A percentile compares a stretch with the other conserved stretches of the same genome.
phyloP scores from a whole-genome alignment of 2,888 invertebrate species.

The Mimas tiliae region DNA sequence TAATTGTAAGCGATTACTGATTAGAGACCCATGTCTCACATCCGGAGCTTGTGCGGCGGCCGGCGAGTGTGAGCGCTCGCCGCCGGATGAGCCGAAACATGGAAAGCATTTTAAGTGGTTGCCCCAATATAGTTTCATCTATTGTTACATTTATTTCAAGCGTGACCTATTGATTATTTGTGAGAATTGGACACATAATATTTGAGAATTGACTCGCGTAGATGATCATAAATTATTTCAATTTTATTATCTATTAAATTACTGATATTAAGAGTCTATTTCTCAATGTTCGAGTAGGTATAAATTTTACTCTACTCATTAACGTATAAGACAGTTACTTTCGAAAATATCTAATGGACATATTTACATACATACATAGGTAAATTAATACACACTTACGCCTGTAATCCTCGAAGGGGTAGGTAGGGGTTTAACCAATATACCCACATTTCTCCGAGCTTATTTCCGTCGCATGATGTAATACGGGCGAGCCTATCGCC shows the following conservation, averaged over 20 bases:
- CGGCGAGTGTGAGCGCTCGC: slow-evolving; percentile 42
- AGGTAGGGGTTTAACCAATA: too few species aligned
- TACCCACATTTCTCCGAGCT: too few species aligned
- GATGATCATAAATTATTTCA: not conserved
- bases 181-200: slow-evolving; percentile 29
- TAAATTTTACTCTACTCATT: too few species aligned
- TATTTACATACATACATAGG: too few species aligned
- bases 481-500: too few species aligned
- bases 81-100: slow-evolving; percentile 76
- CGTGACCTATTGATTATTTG: slow-evolving; percentile 67
- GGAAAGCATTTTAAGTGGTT: slow-evolving; percentile 83
- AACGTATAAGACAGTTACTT: too few species aligned
- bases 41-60: slow-evolving; percentile 59
- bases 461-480: too few species aligned
- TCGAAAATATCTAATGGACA: too few species aligned
- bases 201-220: not conserved
- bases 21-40: slow-evolving; percentile 70
- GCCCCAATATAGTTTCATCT: slow-evolving; percentile 61
- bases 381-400: too few species aligned
- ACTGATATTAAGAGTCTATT: not conserved
- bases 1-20: slow-evolving; percentile 68
- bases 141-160: slow-evolving; percentile 78
- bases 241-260: not conserved
- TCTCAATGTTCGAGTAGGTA: too few species aligned
- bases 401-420: too few species aligned